Evolutionary conservation across 2,888 invertebrate genomes (phyloP), one percentile per base, ranked within the genome.

Genomic region (Choreutis nemorana): DNA sequence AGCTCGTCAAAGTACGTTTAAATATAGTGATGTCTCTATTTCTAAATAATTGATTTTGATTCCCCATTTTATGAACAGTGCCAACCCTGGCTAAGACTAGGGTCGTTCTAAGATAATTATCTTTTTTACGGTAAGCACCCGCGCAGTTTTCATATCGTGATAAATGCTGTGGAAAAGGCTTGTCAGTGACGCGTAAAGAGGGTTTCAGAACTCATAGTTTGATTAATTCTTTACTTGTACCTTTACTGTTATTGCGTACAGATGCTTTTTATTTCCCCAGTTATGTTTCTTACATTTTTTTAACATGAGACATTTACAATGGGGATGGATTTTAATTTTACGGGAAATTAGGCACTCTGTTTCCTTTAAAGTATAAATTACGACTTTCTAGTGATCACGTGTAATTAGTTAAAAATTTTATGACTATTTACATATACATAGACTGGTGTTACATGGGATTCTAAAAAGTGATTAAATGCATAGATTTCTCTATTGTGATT

Each of bases 151-250:
- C 75, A 77, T 77, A 75, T 65, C 68, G 65, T 62, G 77, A 73
- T 73, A 75, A 77, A 77, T 71, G 77, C 75, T 55, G 71, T 67
- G 75, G 61, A 73, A n/a, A 64, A 75, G 73, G 77, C 67, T 75
- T 72, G 73, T 55, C 63, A 57, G 43, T 75, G 75, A 75, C 73
- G 75, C 70, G 66, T 56, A 60, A 64, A 53, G 55, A 57, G 65
- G 66, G 64, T 54, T 55, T 52, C 50, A 50, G 40, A 37, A 44
- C 43, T 47, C 41, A 25, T 34, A 37, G 41, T 57, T 53, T 65
- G 66, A 66, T 66, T 66, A 65, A 66, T 66, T 61, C 53, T 51
- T 55, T 54, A 55, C 61, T 66, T 63, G 64, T 61, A 57, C 54
- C 50, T 48, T 54, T 48, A 53, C 42, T 58, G 59, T 61, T 62